Percentiles rank a stretch among this genome's conserved stretches.
phyloP scores from a whole-genome alignment of 2,888 invertebrate genomes.

The Dermolepida albohirtum region DNA sequence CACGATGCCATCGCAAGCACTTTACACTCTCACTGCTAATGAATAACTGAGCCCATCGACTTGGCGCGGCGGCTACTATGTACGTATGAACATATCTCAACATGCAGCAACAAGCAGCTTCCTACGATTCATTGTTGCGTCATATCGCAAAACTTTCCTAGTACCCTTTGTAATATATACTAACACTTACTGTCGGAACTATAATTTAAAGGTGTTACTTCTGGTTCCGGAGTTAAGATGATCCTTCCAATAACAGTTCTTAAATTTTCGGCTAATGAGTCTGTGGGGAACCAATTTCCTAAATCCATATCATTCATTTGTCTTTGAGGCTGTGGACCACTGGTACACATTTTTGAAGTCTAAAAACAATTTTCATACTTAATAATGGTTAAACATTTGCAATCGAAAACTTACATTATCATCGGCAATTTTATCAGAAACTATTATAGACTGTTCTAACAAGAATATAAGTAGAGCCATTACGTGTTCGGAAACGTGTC shows the following conservation, averaged over 20 bases:
- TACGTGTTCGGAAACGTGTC: slow-evolving; percentile 85
- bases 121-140: too few species aligned
- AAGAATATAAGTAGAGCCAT: slow-evolving; percentile 88
- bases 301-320: slow-evolving; percentile 70
- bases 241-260: slow-evolving; percentile 76
- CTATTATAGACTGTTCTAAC: slow-evolving; percentile 82
- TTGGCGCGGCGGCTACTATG: too few species aligned
- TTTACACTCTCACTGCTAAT: too few species aligned
- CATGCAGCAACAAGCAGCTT: too few species aligned
- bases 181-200: slow-evolving; percentile 73
- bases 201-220: slow-evolving; percentile 69
- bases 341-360: slow-evolving; percentile 67
- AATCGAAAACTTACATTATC: slow-evolving; percentile 59
- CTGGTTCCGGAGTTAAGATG: slow-evolving; percentile 71
- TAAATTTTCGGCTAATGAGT: slow-evolving; percentile 81
- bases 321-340: slow-evolving; percentile 56
- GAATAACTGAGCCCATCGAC: too few species aligned
- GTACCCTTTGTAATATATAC: too few species aligned
- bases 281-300: slow-evolving; percentile 77
- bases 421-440: slow-evolving; percentile 63
- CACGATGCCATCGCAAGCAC: too few species aligned
- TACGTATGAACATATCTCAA: too few species aligned
- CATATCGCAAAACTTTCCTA: too few species aligned
- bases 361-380: too few species aligned
- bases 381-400: not conserved